phyloP scores from a whole-genome alignment of 1,140 invertebrate species.

The Bactericera cockerelli region DNA sequence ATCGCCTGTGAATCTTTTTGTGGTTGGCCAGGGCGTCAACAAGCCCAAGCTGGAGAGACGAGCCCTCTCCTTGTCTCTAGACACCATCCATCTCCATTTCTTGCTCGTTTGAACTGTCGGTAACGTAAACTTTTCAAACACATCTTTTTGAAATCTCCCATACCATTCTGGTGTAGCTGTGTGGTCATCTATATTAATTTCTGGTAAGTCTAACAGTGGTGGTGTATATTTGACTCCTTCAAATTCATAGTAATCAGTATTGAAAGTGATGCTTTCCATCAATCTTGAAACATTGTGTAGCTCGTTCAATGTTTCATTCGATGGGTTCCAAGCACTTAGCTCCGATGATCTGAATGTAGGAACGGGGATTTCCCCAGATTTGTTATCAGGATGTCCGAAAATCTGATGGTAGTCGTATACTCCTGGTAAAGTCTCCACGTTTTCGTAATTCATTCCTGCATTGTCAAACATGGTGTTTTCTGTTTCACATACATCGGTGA shows the following conservation, averaged over 20 bases:
- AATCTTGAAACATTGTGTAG: neutral
- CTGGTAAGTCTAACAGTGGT: neutral
- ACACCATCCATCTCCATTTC: conserved; percentile 1
- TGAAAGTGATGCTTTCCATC: neutral
- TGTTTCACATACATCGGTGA: neutral
- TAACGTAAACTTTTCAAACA: neutral
- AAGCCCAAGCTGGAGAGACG: neutral
- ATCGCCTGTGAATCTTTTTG: neutral
- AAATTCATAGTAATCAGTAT: neutral
- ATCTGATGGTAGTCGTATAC: neutral
- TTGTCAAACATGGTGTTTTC: neutral
- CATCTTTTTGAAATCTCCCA: neutral
- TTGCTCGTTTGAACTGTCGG: neutral
- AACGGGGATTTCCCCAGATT: neutral
- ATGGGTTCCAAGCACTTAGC: neutral
- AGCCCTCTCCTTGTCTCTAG: neutral
- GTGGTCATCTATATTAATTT: neutral
- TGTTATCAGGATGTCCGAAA: neutral
- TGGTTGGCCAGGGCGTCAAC: neutral
- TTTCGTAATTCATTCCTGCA: neutral
- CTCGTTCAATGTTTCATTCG: neutral
- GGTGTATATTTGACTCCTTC: neutral
- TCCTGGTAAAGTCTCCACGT: neutral
- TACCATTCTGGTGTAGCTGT: neutral
- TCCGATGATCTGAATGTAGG: neutral